Conservation (phyloP, 2,797 vertebrate species). For the Melanotaenia boesemani region DNA sequence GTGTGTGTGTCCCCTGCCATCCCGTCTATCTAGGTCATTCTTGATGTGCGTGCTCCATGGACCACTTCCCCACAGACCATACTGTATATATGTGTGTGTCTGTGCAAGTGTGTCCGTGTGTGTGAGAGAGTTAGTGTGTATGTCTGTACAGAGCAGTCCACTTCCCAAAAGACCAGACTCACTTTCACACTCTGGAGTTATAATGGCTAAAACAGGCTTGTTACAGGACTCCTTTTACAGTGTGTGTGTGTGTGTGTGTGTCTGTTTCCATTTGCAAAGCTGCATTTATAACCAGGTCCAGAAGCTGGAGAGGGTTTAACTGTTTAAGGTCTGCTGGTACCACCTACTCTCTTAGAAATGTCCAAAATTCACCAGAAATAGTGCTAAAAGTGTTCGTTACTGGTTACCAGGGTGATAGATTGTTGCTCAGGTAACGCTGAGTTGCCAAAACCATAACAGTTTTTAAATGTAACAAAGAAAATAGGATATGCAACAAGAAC, state of each 20-base stretch:
- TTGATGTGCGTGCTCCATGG: conserved; percentile 73
- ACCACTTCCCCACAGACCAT: conserved; percentile 75
- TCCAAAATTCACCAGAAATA: neutral
- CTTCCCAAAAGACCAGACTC: conserved; percentile 80
- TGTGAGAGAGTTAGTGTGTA: conserved; percentile 38
- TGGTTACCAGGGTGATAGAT: neutral
- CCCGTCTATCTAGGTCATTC: conserved; percentile 84
- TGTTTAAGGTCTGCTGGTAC: conserved; percentile 15
- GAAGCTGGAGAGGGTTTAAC: conserved; percentile 44
- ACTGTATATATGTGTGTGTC: conserved; percentile 51
- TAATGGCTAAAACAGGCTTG: conserved; percentile 77
- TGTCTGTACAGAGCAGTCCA: conserved; percentile 69
- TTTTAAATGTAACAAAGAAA: neutral
- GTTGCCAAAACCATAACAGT: neutral
- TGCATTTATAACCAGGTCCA: conserved; percentile 46
- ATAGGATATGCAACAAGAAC: neutral
- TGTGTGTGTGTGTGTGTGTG: conserved; percentile 22
- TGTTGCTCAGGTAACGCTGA: neutral
- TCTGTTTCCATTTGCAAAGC: conserved; percentile 51
- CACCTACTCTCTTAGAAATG: conserved; percentile 1
- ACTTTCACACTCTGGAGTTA: conserved; percentile 75
- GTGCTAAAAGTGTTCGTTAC: neutral
- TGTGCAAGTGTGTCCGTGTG: conserved; percentile 44
- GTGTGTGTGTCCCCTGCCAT: conserved; percentile 65
- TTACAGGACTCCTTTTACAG: conserved; percentile 62